Percentiles rank a stretch among this genome's conserved stretches.
phyloP scores from a whole-genome alignment of 1,140 invertebrate species.

The Sycophaga agraensis region DNA sequence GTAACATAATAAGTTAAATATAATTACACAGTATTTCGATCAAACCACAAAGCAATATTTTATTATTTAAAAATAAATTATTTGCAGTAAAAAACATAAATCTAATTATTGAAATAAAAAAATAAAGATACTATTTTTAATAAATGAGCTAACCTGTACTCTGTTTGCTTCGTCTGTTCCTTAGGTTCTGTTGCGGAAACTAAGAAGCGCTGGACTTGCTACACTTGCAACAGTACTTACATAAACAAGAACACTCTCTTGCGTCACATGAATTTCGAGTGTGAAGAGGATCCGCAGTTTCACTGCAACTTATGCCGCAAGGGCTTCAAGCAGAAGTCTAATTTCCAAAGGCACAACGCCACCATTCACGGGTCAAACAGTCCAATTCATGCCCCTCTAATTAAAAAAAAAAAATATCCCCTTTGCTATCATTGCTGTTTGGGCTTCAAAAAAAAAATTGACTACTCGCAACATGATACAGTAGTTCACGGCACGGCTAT shows the following conservation, averaged over 20 bases:
- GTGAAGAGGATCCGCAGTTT: slow-evolving; percentile 39
- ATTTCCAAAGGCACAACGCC: slow-evolving; percentile 42
- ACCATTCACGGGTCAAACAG: slow-evolving; percentile 36
- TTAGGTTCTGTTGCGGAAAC: neutral
- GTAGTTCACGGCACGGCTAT: no score
- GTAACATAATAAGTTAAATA: no score
- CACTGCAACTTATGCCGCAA: slow-evolving; percentile 44
- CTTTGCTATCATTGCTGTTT: no score
- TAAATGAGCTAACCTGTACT: neutral
- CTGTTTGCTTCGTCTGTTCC: slow-evolving; percentile 9
- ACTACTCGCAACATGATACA: no score
- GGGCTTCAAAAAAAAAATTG: no score
- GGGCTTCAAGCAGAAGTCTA: slow-evolving; percentile 44
- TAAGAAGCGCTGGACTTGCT: slow-evolving; percentile 30
- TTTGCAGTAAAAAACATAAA: neutral
- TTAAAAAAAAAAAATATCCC: no score
- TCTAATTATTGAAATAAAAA: no score
- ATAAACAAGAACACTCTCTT: slow-evolving; percentile 40
- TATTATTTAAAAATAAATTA: no score
- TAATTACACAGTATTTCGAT: no score
- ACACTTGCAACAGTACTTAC: slow-evolving; percentile 34
- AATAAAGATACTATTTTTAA: no score
- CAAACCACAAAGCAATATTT: no score
- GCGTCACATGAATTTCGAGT: slow-evolving; percentile 45
- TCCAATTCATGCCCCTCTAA: neutral